A percentile compares a stretch with the other conserved stretches of the same genome.
Conservation (phyloP, 2,888 invertebrate species). For the Limnephilus rhombicus region DNA sequence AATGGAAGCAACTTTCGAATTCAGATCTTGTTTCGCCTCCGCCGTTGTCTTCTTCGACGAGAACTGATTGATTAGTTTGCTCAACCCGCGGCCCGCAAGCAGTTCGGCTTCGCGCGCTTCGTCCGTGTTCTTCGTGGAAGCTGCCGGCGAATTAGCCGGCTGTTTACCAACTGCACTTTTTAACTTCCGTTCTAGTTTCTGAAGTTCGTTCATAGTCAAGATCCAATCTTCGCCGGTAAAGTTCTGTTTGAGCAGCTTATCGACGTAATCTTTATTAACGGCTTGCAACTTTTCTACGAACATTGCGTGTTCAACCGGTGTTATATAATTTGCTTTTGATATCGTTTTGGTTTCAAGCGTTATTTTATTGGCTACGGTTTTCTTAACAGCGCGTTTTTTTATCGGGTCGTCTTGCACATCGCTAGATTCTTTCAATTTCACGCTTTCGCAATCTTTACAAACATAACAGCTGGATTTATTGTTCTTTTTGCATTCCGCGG, state of each 20-base stretch:
- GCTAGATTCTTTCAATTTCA: conserved; percentile 7
- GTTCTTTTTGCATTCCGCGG: conserved; percentile 67
- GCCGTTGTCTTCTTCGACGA: conserved; percentile 42
- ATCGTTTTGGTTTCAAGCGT: background rate
- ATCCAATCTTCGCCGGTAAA: conserved; percentile 74
- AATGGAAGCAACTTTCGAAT: background rate
- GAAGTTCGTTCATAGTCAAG: conserved; percentile 72
- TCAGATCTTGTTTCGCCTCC: conserved; percentile 41
- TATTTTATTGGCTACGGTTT: conserved; percentile 48
- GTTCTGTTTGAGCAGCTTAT: conserved; percentile 72
- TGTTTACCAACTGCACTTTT: conserved; percentile 68
- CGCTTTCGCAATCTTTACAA: conserved; percentile 66
- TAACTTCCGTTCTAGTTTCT: conserved; percentile 72
- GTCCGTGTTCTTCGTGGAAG: conserved; percentile 67
- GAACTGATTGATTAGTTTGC: conserved; percentile 72
- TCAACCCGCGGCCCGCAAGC: conserved; percentile 73
- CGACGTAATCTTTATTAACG: conserved; percentile 73
- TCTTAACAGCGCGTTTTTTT: conserved; percentile 54
- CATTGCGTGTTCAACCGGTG: conserved; percentile 64
- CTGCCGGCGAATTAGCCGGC: conserved; percentile 49
- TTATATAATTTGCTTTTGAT: conserved; percentile 14
- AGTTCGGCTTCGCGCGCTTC: conserved; percentile 72
- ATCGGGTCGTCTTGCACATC: conserved; percentile 43
- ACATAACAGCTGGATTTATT: conserved; percentile 67
- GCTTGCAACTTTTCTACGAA: conserved; percentile 71